phyloP scores from a whole-genome alignment of 2,113 vertebrate genomes.

The Pygathrix nemaeus region DNA sequence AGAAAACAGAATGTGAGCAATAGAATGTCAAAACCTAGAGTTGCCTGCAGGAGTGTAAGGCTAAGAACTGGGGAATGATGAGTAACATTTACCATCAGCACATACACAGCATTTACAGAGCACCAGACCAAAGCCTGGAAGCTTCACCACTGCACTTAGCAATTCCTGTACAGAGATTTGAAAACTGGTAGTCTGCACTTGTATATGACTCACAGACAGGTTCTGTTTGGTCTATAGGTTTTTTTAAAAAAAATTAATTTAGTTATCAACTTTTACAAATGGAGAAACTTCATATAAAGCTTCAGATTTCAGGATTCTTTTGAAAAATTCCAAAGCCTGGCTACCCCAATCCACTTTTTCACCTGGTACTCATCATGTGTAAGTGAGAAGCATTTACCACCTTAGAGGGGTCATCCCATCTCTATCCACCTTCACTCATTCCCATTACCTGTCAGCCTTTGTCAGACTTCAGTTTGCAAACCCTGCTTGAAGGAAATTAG shows the following conservation, averaged over 20 bases:
- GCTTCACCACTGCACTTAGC: too few relatives aligned
- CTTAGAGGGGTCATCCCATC: neutral
- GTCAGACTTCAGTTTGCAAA: neutral
- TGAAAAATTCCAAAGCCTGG: neutral
- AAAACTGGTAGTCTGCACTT: neutral
- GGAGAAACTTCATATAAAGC: neutral
- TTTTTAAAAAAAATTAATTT: neutral
- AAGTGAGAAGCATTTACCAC: neutral
- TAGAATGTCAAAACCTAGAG: neutral
- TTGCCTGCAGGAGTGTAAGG: neutral
- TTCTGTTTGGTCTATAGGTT: neutral
- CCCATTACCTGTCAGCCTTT: neutral
- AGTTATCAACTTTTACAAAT: slow-evolving; percentile 22
- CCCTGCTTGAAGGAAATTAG: neutral
- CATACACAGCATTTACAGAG: neutral
- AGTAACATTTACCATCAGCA: neutral
- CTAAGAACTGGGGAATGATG: neutral
- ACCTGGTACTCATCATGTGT: rapidly evolving
- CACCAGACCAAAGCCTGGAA: neutral
- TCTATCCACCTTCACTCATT: neutral
- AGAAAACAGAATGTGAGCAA: neutral
- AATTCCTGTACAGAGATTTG: neutral
- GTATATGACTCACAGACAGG: neutral
- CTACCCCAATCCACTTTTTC: neutral
- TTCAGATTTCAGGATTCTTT: neutral